These are phyloP conservation scores for Columba livia DNA, from an alignment of 2,113 vertebrate species.

Conservation along the genomic window DNA sequence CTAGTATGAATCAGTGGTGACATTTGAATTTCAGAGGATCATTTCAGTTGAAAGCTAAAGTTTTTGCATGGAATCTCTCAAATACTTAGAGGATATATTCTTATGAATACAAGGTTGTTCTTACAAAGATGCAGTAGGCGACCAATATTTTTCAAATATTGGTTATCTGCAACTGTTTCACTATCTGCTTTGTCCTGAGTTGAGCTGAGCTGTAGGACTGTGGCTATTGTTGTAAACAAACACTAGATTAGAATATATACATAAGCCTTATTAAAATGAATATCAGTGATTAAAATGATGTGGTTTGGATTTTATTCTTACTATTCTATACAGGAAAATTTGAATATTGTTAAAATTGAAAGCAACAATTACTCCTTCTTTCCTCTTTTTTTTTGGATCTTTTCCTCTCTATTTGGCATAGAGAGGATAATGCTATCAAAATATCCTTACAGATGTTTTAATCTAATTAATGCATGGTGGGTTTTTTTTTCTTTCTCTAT, in stretches of 20 bases:
- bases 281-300: not conserved
- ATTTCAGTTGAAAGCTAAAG: not conserved
- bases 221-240: not conserved
- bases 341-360: not conserved
- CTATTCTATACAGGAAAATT: not conserved
- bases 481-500: not conserved
- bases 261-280: not conserved
- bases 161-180: not conserved
- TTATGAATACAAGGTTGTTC: not conserved
- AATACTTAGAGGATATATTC: not conserved
- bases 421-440: not conserved
- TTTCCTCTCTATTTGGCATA: not conserved
- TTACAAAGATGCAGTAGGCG: not conserved
- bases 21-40: not conserved
- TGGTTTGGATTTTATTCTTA: not conserved
- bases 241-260: not conserved
- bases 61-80: not conserved
- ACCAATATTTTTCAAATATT: not conserved
- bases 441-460: not conserved
- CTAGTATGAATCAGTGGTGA: not conserved
- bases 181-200: not conserved
- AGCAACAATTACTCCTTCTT: accelerated
- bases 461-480: not conserved
- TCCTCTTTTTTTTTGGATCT: not conserved
- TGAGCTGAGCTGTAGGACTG: not conserved